Percentiles rank a stretch among this genome's conserved stretches.
Evolutionary conservation across 1,140 invertebrate species (phyloP).

Genomic region (Limonius californicus): DNA sequence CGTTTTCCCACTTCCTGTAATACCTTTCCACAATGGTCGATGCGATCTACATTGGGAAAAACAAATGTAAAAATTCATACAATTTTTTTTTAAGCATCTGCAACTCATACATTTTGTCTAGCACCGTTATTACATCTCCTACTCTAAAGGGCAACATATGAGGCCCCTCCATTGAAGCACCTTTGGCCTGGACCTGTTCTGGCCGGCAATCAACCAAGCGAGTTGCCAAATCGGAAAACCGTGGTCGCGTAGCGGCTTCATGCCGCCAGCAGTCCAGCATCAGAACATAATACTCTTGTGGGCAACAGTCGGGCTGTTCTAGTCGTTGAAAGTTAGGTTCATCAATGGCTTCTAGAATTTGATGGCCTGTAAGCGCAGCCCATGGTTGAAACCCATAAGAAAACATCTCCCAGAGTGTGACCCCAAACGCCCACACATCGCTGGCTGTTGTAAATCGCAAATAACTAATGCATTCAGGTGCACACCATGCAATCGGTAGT

Average conservation of each 20-base stretch:
- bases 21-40: conserved; percentile 77
- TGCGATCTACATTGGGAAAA: conserved; percentile 32
- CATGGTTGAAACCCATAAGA: conserved; percentile 97
- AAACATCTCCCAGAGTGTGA: conserved; percentile 99
- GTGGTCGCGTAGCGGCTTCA: conserved; percentile 83
- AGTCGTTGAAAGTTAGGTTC: conserved; percentile 84
- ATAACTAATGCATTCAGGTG: conserved; percentile 96
- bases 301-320: conserved; percentile 92
- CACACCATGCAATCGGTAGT: conserved; percentile 97
- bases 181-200: conserved; percentile 70
- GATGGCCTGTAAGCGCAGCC: conserved; percentile 90
- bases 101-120: conserved; percentile 86
- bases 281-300: conserved; percentile 85
- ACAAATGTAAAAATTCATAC: background rate
- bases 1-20: conserved; percentile 76
- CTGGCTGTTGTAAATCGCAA: conserved; percentile 92
- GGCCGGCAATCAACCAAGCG: conserved; percentile 84
- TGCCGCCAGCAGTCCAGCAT: conserved; percentile 97
- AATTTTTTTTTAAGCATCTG: no score
- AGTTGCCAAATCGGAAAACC: conserved; percentile 80
- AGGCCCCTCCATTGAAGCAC: conserved; percentile 43
- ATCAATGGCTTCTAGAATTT: conserved; percentile 95
- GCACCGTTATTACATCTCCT: conserved; percentile 88
- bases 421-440: conserved; percentile 97
- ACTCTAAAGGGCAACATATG: conserved; percentile 80